Evolutionary conservation across 2,797 vertebrate species (phyloP).

Genomic region (Prionace glauca): DNA sequence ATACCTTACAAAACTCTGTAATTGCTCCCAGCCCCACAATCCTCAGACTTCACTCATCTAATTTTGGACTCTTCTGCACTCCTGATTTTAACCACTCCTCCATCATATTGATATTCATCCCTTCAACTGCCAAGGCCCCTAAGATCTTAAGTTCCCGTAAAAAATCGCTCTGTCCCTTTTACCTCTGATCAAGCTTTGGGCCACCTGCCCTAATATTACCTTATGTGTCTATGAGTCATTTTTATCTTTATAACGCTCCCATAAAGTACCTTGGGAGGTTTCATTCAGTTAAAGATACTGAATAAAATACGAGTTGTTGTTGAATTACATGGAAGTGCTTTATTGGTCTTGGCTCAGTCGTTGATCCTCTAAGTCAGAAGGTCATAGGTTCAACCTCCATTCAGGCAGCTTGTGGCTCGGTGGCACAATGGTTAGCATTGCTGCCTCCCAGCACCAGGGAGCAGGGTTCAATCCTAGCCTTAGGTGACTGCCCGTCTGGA

Average conservation of each 20-base stretch:
- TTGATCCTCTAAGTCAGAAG: background rate
- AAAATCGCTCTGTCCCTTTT: background rate
- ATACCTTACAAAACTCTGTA: background rate
- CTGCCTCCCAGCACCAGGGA: too few relatives aligned
- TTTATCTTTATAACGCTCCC: background rate
- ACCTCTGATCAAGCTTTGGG: background rate
- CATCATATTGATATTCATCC: background rate
- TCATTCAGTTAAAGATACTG: background rate
- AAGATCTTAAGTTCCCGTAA: background rate
- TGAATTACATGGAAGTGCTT: background rate
- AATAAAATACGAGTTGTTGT: background rate
- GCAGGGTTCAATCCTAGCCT: too few relatives aligned
- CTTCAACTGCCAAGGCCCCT: background rate
- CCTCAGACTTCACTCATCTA: background rate
- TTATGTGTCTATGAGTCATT: background rate
- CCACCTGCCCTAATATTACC: background rate
- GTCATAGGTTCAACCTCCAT: background rate
- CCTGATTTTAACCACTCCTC: background rate
- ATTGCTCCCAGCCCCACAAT: background rate
- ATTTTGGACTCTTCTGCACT: background rate
- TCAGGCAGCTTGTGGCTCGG: background rate
- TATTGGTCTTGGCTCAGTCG: background rate
- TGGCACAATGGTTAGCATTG: too few relatives aligned
- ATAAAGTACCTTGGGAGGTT: background rate
- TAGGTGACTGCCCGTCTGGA: too few relatives aligned